phyloP scores from a whole-genome alignment of 2,888 invertebrate genomes.

The Aproaerema taeniolella region DNA sequence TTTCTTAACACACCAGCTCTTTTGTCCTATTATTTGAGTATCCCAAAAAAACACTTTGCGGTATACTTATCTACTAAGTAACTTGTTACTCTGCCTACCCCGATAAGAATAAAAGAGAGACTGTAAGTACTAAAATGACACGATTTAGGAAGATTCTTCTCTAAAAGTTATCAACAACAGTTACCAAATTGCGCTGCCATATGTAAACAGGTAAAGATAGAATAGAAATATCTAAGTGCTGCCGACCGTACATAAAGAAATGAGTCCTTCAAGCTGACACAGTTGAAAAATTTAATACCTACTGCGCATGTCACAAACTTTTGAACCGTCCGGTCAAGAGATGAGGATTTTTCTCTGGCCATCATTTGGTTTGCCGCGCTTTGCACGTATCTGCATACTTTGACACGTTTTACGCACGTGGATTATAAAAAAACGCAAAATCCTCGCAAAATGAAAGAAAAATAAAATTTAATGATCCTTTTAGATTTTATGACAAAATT shows the following conservation, averaged over 20 bases:
- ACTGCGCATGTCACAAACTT: slow-evolving; percentile 53
- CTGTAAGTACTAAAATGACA: background rate
- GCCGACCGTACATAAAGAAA: background rate
- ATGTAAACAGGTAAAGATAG: background rate
- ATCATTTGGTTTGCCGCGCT: slow-evolving; percentile 57
- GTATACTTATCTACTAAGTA: too few species aligned
- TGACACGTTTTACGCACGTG: background rate
- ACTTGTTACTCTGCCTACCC: background rate
- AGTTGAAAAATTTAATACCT: background rate
- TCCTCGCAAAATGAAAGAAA: background rate
- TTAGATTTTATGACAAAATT: slow-evolving; percentile 12
- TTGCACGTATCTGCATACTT: slow-evolving; percentile 9
- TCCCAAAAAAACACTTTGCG: too few species aligned
- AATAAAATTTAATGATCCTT: slow-evolving; percentile 8
- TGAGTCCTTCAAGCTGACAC: background rate
- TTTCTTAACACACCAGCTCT: too few species aligned
- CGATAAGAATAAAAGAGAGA: background rate
- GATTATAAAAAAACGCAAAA: background rate
- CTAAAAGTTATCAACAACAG: too few species aligned
- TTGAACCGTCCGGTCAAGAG: slow-evolving; percentile 35
- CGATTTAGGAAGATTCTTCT: too few species aligned
- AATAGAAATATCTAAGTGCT: background rate
- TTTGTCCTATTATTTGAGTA: too few species aligned
- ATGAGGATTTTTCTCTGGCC: slow-evolving; percentile 40
- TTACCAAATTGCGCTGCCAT: background rate